Conservation (phyloP, 2,113 vertebrate genomes). For the Rhinopomastus cyanomelas region DNA sequence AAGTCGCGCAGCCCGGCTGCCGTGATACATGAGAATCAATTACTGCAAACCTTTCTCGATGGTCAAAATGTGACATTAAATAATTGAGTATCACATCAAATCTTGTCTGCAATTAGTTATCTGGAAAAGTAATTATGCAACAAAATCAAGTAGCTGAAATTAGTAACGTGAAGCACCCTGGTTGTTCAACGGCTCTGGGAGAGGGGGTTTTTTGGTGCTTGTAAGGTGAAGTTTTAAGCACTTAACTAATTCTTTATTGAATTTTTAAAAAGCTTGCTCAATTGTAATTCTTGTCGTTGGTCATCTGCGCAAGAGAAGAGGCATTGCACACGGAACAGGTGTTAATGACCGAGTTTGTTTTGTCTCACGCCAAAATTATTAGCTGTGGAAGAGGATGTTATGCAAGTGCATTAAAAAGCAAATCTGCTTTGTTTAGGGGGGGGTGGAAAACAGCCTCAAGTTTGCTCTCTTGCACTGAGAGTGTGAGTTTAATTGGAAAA, state of each 20-base stretch:
- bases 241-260: not conserved
- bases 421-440: not conserved
- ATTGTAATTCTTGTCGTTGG: conserved; percentile 21
- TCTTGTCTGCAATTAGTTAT: conserved; percentile 70
- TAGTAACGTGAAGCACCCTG: conserved; percentile 64
- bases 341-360: conserved; percentile 23
- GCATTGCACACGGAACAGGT: not conserved
- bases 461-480: not conserved
- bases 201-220: not conserved
- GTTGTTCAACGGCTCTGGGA: conserved; percentile 12
- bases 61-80: conserved; percentile 70
- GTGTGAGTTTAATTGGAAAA: not conserved
- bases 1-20: not conserved
- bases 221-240: conserved; percentile 36
- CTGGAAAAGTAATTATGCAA: conserved; percentile 73
- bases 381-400: not conserved
- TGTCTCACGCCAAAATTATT: not conserved
- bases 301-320: not conserved
- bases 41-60: conserved; percentile 64
- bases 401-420: not conserved
- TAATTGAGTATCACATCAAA: conserved; percentile 74
- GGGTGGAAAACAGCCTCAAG: not conserved
- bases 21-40: conserved; percentile 66
- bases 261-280: not conserved
- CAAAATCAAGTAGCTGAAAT: conserved; percentile 71